Evolutionary conservation across 2,113 vertebrate genomes (phyloP).

Genomic region (Myocastor coypus): DNA sequence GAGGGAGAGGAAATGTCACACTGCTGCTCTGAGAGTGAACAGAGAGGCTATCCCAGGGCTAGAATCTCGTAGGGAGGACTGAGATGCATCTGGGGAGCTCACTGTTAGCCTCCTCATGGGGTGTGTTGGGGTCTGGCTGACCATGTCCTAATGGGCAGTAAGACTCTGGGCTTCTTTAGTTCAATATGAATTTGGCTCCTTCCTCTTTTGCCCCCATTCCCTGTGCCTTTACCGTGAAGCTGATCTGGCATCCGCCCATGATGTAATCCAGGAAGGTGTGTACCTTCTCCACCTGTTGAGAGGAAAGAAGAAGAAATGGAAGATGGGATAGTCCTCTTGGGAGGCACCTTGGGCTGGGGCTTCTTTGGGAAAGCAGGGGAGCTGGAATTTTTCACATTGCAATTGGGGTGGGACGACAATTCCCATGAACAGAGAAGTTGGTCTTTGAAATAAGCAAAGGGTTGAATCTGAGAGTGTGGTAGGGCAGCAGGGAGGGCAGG

Average conservation of each 20-base stretch:
- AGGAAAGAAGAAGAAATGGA: not conserved
- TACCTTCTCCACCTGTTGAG: slow-evolving; percentile 82
- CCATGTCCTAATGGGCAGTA: not conserved
- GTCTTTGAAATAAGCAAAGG: slow-evolving; percentile 1
- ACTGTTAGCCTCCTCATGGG: not conserved
- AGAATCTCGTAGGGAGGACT: not conserved
- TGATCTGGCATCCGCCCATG: slow-evolving; percentile 86
- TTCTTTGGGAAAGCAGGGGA: not conserved
- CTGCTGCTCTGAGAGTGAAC: not conserved
- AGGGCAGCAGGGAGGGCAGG: not conserved
- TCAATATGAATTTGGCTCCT: not conserved
- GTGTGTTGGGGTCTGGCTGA: not conserved
- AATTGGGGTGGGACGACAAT: not conserved
- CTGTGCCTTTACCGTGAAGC: slow-evolving; percentile 81
- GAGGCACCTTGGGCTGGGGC: not conserved
- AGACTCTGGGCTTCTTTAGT: not conserved
- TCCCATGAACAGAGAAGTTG: not conserved
- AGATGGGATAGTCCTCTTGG: not conserved
- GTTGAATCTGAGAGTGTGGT: not conserved
- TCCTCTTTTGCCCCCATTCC: not conserved
- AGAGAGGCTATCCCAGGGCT: not conserved
- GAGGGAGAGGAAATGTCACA: not conserved
- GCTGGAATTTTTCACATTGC: not conserved
- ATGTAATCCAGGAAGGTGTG: slow-evolving; percentile 86
- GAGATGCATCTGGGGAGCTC: not conserved